phyloP scores from a whole-genome alignment of 2,888 invertebrate genomes.

The Drosophila lutescens region DNA sequence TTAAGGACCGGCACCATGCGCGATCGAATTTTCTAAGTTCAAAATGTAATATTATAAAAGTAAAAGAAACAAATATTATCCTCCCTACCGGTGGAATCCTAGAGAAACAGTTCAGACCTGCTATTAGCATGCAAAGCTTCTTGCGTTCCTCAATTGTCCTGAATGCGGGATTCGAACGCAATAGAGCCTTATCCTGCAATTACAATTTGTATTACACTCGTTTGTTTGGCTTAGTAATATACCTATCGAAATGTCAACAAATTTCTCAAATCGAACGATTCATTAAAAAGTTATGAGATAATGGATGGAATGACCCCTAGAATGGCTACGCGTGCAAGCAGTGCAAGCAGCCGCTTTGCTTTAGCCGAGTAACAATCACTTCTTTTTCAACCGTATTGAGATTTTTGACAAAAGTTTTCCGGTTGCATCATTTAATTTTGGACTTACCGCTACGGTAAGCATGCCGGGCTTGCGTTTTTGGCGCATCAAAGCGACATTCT shows the following conservation, averaged over 20 bases:
- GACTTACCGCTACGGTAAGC: slow-evolving; percentile 43
- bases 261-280: too few relatives aligned
- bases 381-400: too few relatives aligned
- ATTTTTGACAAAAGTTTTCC: too few relatives aligned
- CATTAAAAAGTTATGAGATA: too few relatives aligned
- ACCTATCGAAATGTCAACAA: too few relatives aligned
- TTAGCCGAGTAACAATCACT: too few relatives aligned
- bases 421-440: too few relatives aligned
- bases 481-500: slow-evolving; percentile 61
- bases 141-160: slow-evolving; percentile 87
- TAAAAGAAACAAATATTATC: too few relatives aligned
- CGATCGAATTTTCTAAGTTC: slow-evolving; percentile 86
- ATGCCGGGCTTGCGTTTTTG: slow-evolving; percentile 64
- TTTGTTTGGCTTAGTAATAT: too few relatives aligned
- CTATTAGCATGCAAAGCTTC: slow-evolving; percentile 86
- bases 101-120: slow-evolving; percentile 87
- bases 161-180: slow-evolving; percentile 86
- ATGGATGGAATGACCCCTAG: too few relatives aligned
- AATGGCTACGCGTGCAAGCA: too few relatives aligned
- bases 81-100: slow-evolving; percentile 86
- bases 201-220: not conserved
- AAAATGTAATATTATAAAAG: not conserved
- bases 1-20: slow-evolving; percentile 87
- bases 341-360: too few relatives aligned
- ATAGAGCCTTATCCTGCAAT: slow-evolving; percentile 87